A percentile compares a stretch with the other conserved stretches of the same genome.
phyloP scores from a whole-genome alignment of 1,140 invertebrate genomes.

The Heliconius nattereri region DNA sequence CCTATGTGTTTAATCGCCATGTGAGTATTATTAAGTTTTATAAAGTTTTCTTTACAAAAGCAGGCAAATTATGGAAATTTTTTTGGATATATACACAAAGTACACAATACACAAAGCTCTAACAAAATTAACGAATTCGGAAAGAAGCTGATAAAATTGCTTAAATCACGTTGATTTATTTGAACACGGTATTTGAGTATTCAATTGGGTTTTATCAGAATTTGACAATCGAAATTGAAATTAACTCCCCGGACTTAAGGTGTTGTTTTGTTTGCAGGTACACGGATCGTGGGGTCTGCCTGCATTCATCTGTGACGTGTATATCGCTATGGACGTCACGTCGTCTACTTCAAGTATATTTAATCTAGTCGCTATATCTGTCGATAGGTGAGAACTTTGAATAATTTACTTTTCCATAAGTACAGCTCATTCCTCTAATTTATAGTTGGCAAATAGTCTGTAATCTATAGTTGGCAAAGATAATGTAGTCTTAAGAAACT shows the following conservation, averaged over 20 bases:
- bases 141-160: slow-evolving; percentile 28
- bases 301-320: slow-evolving; percentile 97
- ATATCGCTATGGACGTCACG: slow-evolving; percentile 99
- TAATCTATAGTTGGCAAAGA: not conserved
- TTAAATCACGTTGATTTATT: slow-evolving; percentile 37
- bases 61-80: too few relatives aligned
- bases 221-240: slow-evolving; percentile 5
- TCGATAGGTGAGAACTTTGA: slow-evolving; percentile 91
- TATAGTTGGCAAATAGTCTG: too few relatives aligned
- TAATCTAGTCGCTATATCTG: slow-evolving; percentile 97
- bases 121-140: slow-evolving; percentile 25
- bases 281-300: slow-evolving; percentile 94
- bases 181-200: slow-evolving; percentile 28
- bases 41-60: too few relatives aligned
- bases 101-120: too few relatives aligned
- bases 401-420: not conserved
- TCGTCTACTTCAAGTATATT: slow-evolving; percentile 99
- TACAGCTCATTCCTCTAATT: not conserved
- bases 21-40: too few relatives aligned
- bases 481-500: not conserved
- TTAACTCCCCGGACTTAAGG: slow-evolving; percentile 9
- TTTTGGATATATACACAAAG: too few relatives aligned
- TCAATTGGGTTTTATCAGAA: slow-evolving; percentile 20
- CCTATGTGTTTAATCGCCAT: too few relatives aligned
- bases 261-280: slow-evolving; percentile 83